These are phyloP conservation scores for Tringa solitaria DNA, from an alignment of 2,113 vertebrate species.

Conservation along the genomic window DNA sequence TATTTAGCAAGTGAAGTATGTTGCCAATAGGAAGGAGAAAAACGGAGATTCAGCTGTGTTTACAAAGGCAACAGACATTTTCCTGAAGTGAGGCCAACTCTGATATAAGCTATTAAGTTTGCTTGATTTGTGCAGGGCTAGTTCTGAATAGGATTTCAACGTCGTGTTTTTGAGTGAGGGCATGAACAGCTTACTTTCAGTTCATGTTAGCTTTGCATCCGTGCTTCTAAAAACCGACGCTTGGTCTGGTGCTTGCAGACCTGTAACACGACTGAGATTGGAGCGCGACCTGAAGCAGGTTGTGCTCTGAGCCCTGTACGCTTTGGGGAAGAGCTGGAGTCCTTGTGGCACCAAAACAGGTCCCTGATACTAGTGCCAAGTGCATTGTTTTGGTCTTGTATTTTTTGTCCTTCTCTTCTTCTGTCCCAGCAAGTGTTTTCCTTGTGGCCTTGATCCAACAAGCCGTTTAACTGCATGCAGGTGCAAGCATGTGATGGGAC, in stretches of 20 bases:
- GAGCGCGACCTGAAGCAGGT: not conserved
- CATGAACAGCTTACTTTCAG: not conserved
- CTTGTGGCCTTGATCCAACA: not conserved
- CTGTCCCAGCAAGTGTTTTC: not conserved
- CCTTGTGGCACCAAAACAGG: not conserved
- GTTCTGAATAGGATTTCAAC: not conserved
- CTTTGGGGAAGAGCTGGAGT: not conserved
- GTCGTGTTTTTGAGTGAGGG: not conserved
- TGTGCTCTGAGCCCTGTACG: rapidly evolving
- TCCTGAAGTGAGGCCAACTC: conserved; percentile 44
- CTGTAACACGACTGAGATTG: not conserved
- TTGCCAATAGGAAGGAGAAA: conserved; percentile 49
- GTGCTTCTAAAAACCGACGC: rapidly evolving
- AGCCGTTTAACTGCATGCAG: not conserved
- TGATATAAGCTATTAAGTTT: conserved; percentile 29
- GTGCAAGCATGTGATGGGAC: not conserved
- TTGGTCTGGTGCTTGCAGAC: not conserved
- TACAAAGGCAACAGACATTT: conserved; percentile 59
- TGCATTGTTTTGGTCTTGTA: not conserved
- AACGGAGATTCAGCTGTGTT: conserved; percentile 57
- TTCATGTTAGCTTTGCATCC: not conserved
- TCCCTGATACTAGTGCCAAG: not conserved
- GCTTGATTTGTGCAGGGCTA: not conserved
- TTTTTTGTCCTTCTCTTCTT: not conserved
- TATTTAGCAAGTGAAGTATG: conserved; percentile 34